Evolutionary conservation across 2,113 vertebrate species (phyloP).

Genomic region (Albula goreensis): DNA sequence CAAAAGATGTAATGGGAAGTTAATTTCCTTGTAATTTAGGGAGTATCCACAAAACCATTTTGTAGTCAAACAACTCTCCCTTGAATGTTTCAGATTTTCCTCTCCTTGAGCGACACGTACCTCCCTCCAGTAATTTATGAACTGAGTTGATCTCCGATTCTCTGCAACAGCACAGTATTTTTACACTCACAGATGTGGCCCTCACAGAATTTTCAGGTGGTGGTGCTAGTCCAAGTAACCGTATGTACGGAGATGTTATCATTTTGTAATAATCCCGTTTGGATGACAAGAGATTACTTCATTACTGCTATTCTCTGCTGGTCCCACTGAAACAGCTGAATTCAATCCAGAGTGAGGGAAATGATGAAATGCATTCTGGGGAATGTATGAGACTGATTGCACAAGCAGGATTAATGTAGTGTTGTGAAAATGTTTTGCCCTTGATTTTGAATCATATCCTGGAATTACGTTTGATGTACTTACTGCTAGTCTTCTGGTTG

Average conservation of each 20-base stretch:
- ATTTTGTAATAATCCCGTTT: background rate
- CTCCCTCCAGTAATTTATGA: background rate
- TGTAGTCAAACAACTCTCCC: background rate
- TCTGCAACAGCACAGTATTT: background rate
- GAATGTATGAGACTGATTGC: background rate
- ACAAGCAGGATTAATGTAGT: background rate
- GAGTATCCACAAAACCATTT: background rate
- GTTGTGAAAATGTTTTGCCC: background rate
- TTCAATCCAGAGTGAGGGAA: background rate
- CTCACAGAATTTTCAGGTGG: no score
- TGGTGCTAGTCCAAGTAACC: no score
- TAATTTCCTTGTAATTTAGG: background rate
- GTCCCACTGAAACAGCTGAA: background rate
- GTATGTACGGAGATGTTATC: background rate
- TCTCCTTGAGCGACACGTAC: background rate
- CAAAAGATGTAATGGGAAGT: background rate
- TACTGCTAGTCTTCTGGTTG: background rate
- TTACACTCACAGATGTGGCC: background rate
- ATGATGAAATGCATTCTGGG: background rate
- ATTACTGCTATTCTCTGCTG: background rate
- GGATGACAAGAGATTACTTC: background rate
- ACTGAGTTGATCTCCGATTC: background rate
- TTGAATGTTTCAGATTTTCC: background rate
- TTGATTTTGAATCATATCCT: background rate
- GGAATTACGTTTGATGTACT: background rate